Percentiles rank a stretch among this genome's conserved stretches.
These are phyloP conservation scores for Turritopsis dohrnii DNA, from an alignment of 30 jellyfish, hydroid and myxozoan species.

Conservation along the genomic window DNA sequence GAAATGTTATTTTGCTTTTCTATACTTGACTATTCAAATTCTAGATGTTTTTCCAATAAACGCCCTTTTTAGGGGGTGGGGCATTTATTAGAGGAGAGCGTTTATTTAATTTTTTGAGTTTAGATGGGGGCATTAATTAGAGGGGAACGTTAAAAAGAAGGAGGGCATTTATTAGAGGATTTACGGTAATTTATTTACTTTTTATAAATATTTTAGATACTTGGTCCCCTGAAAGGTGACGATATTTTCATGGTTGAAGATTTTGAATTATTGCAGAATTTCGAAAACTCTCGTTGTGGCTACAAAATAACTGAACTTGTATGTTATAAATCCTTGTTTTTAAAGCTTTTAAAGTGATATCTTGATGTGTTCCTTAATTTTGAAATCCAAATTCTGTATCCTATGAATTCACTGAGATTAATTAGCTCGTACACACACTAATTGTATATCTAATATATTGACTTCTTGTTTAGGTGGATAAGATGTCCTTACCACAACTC, in stretches of 20 bases:
- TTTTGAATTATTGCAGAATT: slow-evolving; percentile 57
- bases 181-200: not conserved
- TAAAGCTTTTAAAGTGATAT: too few species aligned
- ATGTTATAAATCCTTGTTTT: slow-evolving; percentile 3
- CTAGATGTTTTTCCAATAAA: too few species aligned
- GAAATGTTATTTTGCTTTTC: too few species aligned
- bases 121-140: too few species aligned
- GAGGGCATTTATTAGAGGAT: too few species aligned
- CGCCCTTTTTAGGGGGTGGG: too few species aligned
- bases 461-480: slow-evolving; percentile 35
- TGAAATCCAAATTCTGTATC: too few species aligned
- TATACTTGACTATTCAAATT: too few species aligned
- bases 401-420: too few species aligned
- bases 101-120: not conserved
- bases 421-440: not conserved
- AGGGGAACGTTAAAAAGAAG: too few species aligned
- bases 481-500: slow-evolving; percentile 35
- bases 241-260: slow-evolving; percentile 55
- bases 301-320: slow-evolving; percentile 51
- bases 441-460: not conserved
- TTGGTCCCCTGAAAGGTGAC: slow-evolving; percentile 64
- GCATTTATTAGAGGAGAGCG: too few species aligned
- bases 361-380: too few species aligned
- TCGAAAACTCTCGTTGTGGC: slow-evolving; percentile 57
- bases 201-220: slow-evolving; percentile 18